Evolutionary conservation across 2,888 invertebrate genomes (phyloP), one percentile per base, ranked within the genome.

Genomic region (Tridacna crocea): DNA sequence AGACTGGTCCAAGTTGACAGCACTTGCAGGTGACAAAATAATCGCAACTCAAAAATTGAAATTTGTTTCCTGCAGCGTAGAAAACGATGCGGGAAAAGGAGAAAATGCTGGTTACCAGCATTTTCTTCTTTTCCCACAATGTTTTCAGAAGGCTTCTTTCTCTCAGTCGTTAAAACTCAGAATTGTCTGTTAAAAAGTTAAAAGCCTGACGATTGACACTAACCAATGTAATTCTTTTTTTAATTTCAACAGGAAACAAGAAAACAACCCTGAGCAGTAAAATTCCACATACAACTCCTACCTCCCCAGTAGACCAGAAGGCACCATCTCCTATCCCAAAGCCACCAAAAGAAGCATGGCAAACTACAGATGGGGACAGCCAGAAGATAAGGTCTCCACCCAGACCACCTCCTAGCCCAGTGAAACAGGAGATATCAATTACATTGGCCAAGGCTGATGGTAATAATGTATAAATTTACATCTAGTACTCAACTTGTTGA

Each of bases 391-490:
- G 19, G 0, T 75, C 65, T 36, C 65, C 79, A 12, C 24, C n/a
- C 36, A 58, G 15, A 22, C 72, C 46, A 12, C 66, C 66, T 27
- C 24, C 51, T 36, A 51, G 19, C 17, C 76, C 68, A 12, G 36
- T 79, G 26, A 82, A 77, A 73, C 75, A 51, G 58, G 86, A 86
- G 47, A 84, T 84, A 13, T 78, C 80, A 22, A 84, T 86, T n/a
- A 86, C 72, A 51, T 77, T 83, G 47, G 55, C 76, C 6, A 68
- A 77, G 66, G 63, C 76, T 60, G 86, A 83, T 74, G 83, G 85
- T 85, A 78, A 36, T 36, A 68, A 22, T 63, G 22, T 17, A n/a
- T n/a, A n/a, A n/a, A n/a, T 26, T 26, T 63, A 63, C 13, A 2
- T n/a, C 19, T n/a, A n/a, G 3, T 55, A 19, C 10, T 3, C 55